A percentile compares a stretch with the other conserved stretches of the same genome.
These are phyloP conservation scores for Scomber scombrus DNA, from an alignment of 2,113 vertebrate species.

Conservation along the genomic window DNA sequence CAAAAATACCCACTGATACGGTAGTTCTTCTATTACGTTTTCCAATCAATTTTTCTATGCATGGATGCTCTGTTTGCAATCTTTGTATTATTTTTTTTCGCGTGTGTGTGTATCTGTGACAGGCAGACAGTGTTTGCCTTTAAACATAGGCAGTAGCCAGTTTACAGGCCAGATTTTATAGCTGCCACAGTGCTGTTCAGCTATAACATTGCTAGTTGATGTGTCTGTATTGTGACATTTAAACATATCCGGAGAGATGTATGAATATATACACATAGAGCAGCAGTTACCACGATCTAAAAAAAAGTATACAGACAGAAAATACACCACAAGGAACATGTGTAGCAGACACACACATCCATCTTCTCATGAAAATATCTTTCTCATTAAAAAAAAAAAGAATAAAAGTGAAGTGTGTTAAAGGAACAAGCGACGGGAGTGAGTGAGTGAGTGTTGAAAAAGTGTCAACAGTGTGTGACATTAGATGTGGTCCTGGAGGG, in stretches of 20 bases:
- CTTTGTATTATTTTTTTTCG: background rate
- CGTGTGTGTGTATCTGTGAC: constrained; percentile 10
- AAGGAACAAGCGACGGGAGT: constrained; percentile 34
- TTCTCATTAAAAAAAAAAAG: constrained; percentile 43
- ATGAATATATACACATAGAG: constrained; percentile 19
- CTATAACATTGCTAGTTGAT: background rate
- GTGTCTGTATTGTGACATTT: constrained; percentile 60
- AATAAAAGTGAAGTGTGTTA: constrained; percentile 53
- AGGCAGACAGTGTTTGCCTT: constrained; percentile 19
- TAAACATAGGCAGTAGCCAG: background rate
- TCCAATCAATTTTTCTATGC: constrained; percentile 23
- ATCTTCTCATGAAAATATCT: constrained; percentile 12
- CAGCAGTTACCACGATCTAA: background rate
- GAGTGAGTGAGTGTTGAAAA: constrained; percentile 42
- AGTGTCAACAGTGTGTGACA: constrained; percentile 78
- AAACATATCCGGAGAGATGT: constrained; percentile 52
- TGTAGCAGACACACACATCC: background rate
- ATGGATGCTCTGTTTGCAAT: background rate
- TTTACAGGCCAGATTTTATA: constrained; percentile 1
- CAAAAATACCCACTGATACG: constrained; percentile 58
- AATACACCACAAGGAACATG: background rate
- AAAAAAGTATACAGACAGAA: background rate
- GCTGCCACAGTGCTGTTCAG: constrained; percentile 1
- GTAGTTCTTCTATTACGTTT: constrained; percentile 26
- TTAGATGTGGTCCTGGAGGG: constrained; percentile 74